These are phyloP conservation scores for Paraplagusia blochii DNA, from an alignment of 2,113 vertebrate species.

Conservation along the genomic window DNA sequence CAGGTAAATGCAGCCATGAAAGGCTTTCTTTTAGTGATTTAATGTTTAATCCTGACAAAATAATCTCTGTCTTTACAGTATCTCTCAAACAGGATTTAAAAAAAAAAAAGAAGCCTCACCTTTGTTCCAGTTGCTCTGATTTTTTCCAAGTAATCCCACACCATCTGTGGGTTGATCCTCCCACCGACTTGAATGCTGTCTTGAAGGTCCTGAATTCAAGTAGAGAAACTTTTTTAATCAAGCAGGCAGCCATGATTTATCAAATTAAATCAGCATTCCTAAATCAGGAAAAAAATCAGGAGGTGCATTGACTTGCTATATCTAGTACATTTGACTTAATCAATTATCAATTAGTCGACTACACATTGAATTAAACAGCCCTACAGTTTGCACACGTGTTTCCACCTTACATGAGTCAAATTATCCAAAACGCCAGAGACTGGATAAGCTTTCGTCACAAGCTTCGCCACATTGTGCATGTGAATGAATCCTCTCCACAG, in stretches of 20 bases:
- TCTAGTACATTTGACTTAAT: too few species aligned
- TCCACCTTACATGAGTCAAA: conserved; percentile 84
- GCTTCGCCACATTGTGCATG: conserved; percentile 94
- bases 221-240: background rate
- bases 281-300: too few species aligned
- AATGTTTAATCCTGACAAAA: too few species aligned
- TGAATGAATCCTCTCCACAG: conserved; percentile 96
- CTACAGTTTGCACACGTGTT: background rate
- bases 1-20: too few species aligned
- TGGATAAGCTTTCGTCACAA: conserved; percentile 92
- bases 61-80: too few species aligned
- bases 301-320: too few species aligned
- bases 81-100: background rate
- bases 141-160: conserved; percentile 99
- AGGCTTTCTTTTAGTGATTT: too few species aligned
- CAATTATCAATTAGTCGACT: too few species aligned
- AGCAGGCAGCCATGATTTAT: too few species aligned
- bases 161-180: conserved; percentile 93
- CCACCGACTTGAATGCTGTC: conserved; percentile 96
- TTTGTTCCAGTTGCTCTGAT: conserved; percentile 97
- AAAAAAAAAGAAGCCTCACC: conserved; percentile 67
- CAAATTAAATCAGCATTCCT: too few species aligned
- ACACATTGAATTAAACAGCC: too few species aligned
- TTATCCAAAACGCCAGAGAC: conserved; percentile 92
- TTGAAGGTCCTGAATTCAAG: conserved; percentile 84